phyloP scores from a whole-genome alignment of 2,797 vertebrate genomes.

The Esox masquinongy region DNA sequence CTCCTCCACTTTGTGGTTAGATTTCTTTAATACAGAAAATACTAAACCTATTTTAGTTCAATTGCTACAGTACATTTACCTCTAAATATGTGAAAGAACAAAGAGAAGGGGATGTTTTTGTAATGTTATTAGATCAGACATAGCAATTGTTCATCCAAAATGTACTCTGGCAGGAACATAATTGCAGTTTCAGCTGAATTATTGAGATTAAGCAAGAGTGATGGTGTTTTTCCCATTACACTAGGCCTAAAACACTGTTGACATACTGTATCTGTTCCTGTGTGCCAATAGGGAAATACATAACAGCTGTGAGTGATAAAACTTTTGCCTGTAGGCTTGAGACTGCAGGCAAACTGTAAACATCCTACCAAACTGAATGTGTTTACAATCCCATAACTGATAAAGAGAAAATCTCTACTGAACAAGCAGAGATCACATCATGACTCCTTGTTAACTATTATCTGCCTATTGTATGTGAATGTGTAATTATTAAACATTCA shows the following conservation, averaged over 20 bases:
- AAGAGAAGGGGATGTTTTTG: too few relatives aligned
- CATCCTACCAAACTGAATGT: conserved; percentile 7
- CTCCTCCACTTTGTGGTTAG: conserved; percentile 52
- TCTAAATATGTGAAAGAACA: too few relatives aligned
- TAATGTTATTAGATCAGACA: too few relatives aligned
- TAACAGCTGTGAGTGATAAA: background rate
- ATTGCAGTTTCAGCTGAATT: too few relatives aligned
- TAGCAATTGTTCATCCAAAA: too few relatives aligned
- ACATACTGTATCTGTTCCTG: background rate
- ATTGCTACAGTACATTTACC: too few relatives aligned
- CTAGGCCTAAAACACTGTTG: background rate
- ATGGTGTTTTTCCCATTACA: conserved; percentile 4
- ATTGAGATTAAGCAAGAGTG: too few relatives aligned
- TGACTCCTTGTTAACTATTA: conserved; percentile 68
- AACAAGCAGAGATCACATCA: conserved; percentile 56
- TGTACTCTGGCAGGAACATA: too few relatives aligned
- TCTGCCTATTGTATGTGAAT: conserved; percentile 62
- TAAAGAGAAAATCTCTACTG: conserved; percentile 40
- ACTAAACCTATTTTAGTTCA: too few relatives aligned
- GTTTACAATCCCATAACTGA: background rate
- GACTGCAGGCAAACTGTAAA: background rate
- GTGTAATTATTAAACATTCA: conserved; percentile 41
- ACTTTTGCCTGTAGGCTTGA: conserved; percentile 7
- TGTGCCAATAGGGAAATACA: background rate
- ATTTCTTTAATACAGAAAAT: background rate